phyloP scores from a whole-genome alignment of 2,797 vertebrate species.

The Eulemur coronatus region DNA sequence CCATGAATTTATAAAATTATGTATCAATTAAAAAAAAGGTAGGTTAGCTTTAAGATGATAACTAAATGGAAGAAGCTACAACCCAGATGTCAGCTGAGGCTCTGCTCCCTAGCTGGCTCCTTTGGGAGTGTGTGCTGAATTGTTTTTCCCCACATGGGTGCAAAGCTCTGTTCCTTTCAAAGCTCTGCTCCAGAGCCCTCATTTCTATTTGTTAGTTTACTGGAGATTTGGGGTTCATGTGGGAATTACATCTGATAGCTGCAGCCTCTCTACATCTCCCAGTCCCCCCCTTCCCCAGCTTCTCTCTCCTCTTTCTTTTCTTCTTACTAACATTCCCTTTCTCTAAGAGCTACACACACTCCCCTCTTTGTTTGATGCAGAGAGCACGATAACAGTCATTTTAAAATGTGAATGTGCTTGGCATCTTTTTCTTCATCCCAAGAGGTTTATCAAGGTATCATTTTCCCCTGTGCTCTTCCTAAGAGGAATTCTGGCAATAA shows the following conservation, averaged over 20 bases:
- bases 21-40: too few relatives aligned
- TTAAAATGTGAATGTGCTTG: not conserved
- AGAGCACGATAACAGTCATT: not conserved
- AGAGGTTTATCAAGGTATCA: not conserved
- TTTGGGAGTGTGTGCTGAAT: not conserved
- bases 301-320: not conserved
- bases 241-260: not conserved
- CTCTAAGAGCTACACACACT: not conserved
- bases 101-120: not conserved
- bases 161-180: not conserved
- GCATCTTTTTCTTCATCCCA: not conserved
- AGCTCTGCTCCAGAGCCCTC: not conserved
- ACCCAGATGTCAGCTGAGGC: not conserved
- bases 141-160: not conserved
- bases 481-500: conserved; percentile 17
- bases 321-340: not conserved
- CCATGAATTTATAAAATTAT: too few relatives aligned
- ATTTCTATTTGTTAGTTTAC: not conserved
- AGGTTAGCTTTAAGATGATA: not conserved
- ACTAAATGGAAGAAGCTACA: not conserved
- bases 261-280: not conserved
- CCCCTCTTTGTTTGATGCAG: not conserved
- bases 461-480: not conserved
- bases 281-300: not conserved
- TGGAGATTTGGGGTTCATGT: not conserved